phyloP scores from a whole-genome alignment of 2,113 vertebrate species.

The Cyanoramphus novaezelandiae region DNA sequence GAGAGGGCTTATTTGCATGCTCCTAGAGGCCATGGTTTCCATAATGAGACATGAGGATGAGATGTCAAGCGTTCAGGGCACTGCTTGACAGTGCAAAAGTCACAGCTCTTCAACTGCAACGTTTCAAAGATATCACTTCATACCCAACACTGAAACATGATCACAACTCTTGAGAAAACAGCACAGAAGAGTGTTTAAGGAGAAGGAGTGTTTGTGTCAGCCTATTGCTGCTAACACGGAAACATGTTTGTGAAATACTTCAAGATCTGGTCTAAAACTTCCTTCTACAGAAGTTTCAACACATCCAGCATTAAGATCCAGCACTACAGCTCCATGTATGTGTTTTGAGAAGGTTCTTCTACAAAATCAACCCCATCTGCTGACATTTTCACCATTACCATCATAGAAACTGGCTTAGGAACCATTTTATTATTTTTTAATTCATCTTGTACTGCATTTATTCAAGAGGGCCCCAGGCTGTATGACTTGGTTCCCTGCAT shows the following conservation, averaged over 20 bases:
- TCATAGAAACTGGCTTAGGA: background rate
- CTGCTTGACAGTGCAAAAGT: background rate
- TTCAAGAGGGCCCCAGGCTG: background rate
- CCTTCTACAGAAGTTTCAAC: background rate
- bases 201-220: background rate
- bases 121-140: rapidly evolving
- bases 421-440: background rate
- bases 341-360: background rate
- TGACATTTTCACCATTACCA: background rate
- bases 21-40: background rate
- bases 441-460: background rate
- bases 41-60: background rate
- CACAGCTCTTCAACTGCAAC: rapidly evolving
- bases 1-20: rapidly evolving
- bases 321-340: rapidly evolving
- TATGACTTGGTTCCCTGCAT: rapidly evolving
- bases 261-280: background rate
- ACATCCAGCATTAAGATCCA: rapidly evolving
- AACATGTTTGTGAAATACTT: rapidly evolving
- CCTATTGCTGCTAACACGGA: background rate
- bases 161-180: background rate
- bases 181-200: rapidly evolving
- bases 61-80: background rate
- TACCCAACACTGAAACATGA: rapidly evolving
- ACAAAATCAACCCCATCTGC: rapidly evolving